Evolutionary conservation across 2,888 invertebrate species (phyloP), one percentile per base, ranked within the genome.

Genomic region (Brassicogethes aeneus): DNA sequence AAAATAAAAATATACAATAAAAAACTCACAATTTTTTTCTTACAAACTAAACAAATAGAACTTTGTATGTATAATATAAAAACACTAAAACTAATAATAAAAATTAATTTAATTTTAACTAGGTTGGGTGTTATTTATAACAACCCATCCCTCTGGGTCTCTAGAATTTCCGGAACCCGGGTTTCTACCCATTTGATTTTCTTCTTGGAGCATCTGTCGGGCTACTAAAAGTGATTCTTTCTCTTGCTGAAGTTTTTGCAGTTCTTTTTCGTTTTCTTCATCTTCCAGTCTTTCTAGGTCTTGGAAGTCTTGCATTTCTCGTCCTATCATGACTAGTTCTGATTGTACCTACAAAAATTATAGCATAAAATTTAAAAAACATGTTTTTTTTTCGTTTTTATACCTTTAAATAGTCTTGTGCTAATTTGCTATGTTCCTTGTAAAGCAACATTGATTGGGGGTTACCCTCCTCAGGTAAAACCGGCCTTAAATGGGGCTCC

Each of bases 371-470:
- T n/a, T n/a, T n/a, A n/a, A n/a, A n/a, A n/a, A n/a, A n/a, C n/a
- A n/a, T n/a, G n/a, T n/a, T n/a, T n/a, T n/a, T n/a, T n/a, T n/a
- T n/a, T n/a, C n/a, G n/a, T n/a, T n/a, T n/a, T n/a, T n/a, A n/a
- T 53, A 89, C 85, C 68, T 84, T 85, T 42, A 92, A 76, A 70
- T 89, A 92, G 68, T 93, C 88, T 66, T 89, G 82, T 42, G 90
- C 90, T 52, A 92, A 69, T 69, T 87, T 76, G 61, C 86, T 87
- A 64, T 94, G 93, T 57, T 92, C 87, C 51, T 91, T 82, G 62
- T 86, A 94, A 57, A 94, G 85, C 50, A 82, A 75, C 64, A 86
- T 77, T 39, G 93, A 94, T 65, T 85, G 80, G 13, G 81, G 78
- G 59, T 79, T 79, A 56, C 72, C 75, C 53, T 80, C 76, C 69